A percentile compares a stretch with the other conserved stretches of the same genome.
Conservation (phyloP, 2,113 vertebrate genomes). For the Dinomys branickii region DNA sequence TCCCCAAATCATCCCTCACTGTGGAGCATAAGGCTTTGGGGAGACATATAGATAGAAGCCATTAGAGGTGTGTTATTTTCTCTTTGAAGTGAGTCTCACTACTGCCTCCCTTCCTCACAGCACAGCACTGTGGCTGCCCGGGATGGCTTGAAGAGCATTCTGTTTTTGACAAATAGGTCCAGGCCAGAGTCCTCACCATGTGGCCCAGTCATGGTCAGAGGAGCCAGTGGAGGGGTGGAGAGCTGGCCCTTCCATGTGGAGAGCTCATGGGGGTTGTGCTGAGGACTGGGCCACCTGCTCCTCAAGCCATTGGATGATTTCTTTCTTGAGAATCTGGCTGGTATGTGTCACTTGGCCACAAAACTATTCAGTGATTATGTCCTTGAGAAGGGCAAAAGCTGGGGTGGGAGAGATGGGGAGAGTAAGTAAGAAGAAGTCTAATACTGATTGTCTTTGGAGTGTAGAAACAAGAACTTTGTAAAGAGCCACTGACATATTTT, state of each 20-base stretch:
- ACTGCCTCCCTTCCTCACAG: constrained; percentile 57
- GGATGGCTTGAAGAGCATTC: not conserved
- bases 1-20: not conserved
- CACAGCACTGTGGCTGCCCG: constrained; percentile 70
- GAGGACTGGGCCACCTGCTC: not conserved
- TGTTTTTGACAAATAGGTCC: not conserved
- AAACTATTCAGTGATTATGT: not conserved
- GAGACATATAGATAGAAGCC: not conserved
- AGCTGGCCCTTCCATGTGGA: not conserved
- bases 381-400: not conserved
- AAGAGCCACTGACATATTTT: not conserved
- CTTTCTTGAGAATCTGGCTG: not conserved
- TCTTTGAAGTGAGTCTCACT: not conserved
- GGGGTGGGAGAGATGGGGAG: not conserved
- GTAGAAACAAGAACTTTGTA: not conserved
- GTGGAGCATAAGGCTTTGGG: not conserved
- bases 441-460: not conserved
- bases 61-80: not conserved
- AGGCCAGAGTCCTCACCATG: not conserved
- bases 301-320: not conserved
- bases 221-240: not conserved
- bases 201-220: not conserved
- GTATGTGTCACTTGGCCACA: no score
- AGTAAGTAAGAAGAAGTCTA: not conserved
- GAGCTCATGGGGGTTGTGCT: not conserved